These are phyloP conservation scores for Pyrrhosoma nymphula DNA, from an alignment of 2,888 invertebrate genomes.

Conservation along the genomic window DNA sequence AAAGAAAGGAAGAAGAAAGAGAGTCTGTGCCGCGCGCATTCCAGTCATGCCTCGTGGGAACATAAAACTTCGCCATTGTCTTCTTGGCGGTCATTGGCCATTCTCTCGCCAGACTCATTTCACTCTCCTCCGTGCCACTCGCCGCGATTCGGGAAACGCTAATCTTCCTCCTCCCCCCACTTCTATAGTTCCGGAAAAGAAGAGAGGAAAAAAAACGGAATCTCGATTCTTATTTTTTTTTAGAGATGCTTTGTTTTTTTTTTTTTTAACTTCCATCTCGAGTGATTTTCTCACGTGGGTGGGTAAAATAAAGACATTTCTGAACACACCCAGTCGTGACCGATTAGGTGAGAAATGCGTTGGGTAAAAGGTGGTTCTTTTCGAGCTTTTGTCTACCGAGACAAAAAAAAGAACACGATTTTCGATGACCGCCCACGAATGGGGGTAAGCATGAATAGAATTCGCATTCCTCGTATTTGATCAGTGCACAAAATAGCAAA, in stretches of 20 bases:
- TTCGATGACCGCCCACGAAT: too few species aligned
- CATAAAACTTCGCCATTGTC: constrained; percentile 2
- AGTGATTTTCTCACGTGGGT: neutral
- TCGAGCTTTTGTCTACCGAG: too few species aligned
- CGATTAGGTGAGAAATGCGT: neutral
- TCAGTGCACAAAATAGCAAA: too few species aligned
- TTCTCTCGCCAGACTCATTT: neutral
- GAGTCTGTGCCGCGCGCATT: neutral
- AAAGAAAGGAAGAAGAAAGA: neutral
- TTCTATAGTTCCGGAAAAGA: neutral
- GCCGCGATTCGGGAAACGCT: neutral
- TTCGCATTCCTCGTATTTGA: too few species aligned
- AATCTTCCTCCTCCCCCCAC: neutral
- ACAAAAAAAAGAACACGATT: too few species aligned
- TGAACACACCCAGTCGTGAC: neutral
- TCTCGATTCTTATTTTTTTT: neutral
- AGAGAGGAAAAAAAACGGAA: neutral
- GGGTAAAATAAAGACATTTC: neutral
- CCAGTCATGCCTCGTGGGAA: constrained; percentile 19
- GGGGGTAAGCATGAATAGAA: too few species aligned
- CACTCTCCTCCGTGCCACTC: neutral
- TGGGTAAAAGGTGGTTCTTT: neutral
- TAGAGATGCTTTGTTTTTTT: too few species aligned
- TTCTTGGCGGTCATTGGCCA: neutral
- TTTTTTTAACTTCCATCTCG: neutral